Base-by-base conservation (phyloP, 2,888 invertebrate genomes). In the Drosophila buzzatii region DNA sequence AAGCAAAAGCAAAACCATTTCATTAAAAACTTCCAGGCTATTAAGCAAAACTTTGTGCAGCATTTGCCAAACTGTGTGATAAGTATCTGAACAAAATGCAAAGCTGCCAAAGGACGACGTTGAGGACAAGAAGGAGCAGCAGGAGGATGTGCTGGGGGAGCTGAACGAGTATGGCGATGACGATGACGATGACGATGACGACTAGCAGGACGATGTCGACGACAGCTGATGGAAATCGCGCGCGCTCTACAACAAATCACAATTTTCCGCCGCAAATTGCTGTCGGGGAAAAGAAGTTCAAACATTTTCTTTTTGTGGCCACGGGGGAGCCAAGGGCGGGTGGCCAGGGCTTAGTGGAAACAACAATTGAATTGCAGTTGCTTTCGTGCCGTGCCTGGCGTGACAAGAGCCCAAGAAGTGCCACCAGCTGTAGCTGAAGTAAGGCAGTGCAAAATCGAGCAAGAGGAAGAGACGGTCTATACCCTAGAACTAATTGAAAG, bases 21-120 rank as follows among this genome's bases (percentile, higher is more conserved):
- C 86, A 87, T 87, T 87, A 87, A 87, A 87, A 87, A 87, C 86
- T 87, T 87, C 86, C 86, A 87, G 90, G 86, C 86, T 87, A 87
- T 87, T 87, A 87, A 87, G 86, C 86, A 87, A 87, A 85, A 87
- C 86, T 87, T 90, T 87, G 90, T 87, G 89, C 85, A 87, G 85
- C 89, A 89, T 89, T 89, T 84, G 89, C 86, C 85, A 90, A 85
- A 87, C 90, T 90, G 86, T 90, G 86, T 90, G 86, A 87, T 87
- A 87, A 87, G 86, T 87, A 87, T 87, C 86, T 87, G 86, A 88
- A 75, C 79, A 90, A 90, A 85, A 85, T 85, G 85, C 89, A 85
- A 85, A 85, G 85, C 89, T 89, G 87, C 89, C 87, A 89, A 85
- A 89, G 81, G 82, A 87, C 69, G 70, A 60, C 20, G 62, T 73